Evolutionary conservation across 2,797 vertebrate genomes (phyloP), one percentile per base, ranked within the genome.

Genomic region (Pristis pectinata): DNA sequence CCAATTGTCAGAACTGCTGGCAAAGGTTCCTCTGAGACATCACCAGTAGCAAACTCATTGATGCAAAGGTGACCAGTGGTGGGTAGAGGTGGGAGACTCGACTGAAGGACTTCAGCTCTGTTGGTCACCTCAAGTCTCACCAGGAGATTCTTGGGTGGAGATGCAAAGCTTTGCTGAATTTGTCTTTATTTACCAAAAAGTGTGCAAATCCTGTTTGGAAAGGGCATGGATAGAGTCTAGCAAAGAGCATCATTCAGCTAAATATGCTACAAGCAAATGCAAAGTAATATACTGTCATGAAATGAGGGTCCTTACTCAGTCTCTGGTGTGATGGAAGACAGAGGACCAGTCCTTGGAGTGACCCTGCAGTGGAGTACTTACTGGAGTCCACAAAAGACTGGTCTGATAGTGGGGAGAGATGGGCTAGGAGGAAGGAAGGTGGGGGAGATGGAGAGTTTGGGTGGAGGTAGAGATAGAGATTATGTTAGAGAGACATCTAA

Each of bases 301-400:
- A 74, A 53, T 74, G 13, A 30, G 70, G n/a, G 67, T 94, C 17
- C 49, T 30, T 74, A 13, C 30, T 76, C 41, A 22, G n/a, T 7
- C 19, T 24, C n/a, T 64, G 67, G 92, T 94, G 44, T 34, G 27
- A 53, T 74, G 92, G 70, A 53, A 94, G 44, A 94, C 13, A 95
- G 96, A 96, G 96, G 96, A 96, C 98, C 98, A 99, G 98, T 97
- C 98, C 98, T 96, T 98, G 98, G 97, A 98, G 98, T 96, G 98
- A 98, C 97, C 98, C 98, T 98, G 97, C 96, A 96, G 95, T 97
- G 97, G 97, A 97, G 96, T 96, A 97, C 98, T 98, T 98, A 98
- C 98, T 98, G 98, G 98, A 97, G 98, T 99, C 98, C 97, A 98
- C 98, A 98, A 98, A 98, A 98, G 98, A 98, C 97, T 98, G 98